Evolutionary conservation across 2,797 vertebrate genomes (phyloP), one percentile per base, ranked within the genome.

Genomic region (Scyliorhinus canicula): DNA sequence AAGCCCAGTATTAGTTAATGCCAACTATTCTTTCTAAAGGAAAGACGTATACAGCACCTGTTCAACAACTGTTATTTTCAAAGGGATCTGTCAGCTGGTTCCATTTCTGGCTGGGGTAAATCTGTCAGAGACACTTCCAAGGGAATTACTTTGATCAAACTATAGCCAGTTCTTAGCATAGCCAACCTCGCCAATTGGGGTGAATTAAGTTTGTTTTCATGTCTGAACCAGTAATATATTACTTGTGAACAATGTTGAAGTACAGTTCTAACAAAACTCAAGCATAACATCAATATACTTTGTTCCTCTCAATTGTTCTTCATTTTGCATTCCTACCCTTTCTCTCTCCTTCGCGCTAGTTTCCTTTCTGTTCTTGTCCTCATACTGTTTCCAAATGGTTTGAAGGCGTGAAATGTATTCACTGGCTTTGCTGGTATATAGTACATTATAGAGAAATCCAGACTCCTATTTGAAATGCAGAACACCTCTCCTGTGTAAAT

Each of bases 11-110:
- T 94, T 74, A 93, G 63, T 69, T 93, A 71, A 69, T 71, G 93
- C 47, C 93, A 94, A 52, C 67, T 8, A 74, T 55, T 71, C 93
- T 52, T 74, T 74, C 93, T 50, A 55, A 28, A 44, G 60, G 69
- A 94, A 82, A 52, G 93, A 69, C 93, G 50, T 71, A 94, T 19
- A 2, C 67, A 94, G 50, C 93, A 94, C 93, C 93, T 94, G 93
- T 94, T 94, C 67, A 94, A 55, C 93, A 94, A 94, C 93, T 94
- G 93, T 74, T 94, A 6, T 19, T 94, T 94, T 94, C 67, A 94
- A 94, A 94, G 63, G 93, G 63, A 91, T 65, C 93, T 94, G 67
- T 94, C 65, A 94, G 93, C 93, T 74, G 93, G 93, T 16, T 94
- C 93, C 74, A 67, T 74, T 94, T 74, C 93, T 71, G 31, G 67